These are phyloP conservation scores for Hepsetus odoe DNA, from an alignment of 2,113 vertebrate species.

Conservation along the genomic window DNA sequence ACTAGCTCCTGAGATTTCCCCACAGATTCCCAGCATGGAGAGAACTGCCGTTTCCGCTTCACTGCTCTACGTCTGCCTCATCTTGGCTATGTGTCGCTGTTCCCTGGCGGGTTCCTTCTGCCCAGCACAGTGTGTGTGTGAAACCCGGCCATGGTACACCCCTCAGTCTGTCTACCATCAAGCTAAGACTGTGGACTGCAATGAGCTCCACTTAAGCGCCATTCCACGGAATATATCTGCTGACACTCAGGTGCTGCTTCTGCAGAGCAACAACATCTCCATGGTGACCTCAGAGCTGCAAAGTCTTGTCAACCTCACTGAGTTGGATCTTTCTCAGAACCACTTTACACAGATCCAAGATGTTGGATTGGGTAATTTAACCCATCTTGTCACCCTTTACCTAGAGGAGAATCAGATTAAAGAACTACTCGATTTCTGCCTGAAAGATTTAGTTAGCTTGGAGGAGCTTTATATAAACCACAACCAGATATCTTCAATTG, in stretches of 20 bases:
- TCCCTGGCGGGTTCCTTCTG: conserved; percentile 63
- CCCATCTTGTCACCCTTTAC: conserved; percentile 79
- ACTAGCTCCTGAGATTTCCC: conserved; percentile 39
- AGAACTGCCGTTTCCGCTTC: conserved; percentile 50
- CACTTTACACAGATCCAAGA: conserved; percentile 76
- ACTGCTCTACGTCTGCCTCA: conserved; percentile 45
- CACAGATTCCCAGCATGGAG: conserved; percentile 56
- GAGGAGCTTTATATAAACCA: conserved; percentile 86
- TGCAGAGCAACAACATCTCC: conserved; percentile 84
- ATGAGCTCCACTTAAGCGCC: conserved; percentile 76
- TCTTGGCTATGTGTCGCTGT: conserved; percentile 49
- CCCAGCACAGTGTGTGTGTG: conserved; percentile 81
- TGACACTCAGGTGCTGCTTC: conserved; percentile 80
- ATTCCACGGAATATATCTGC: conserved; percentile 72
- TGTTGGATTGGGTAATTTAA: conserved; percentile 73
- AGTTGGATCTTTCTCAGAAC: conserved; percentile 84
- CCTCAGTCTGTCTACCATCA: conserved; percentile 82
- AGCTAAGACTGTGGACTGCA: conserved; percentile 81
- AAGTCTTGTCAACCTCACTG: conserved; percentile 77
- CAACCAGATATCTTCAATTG: conserved; percentile 79
- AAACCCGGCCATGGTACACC: conserved; percentile 84
- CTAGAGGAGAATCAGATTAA: conserved; percentile 82
- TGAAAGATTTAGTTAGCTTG: conserved; percentile 76
- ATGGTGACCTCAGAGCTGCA: conserved; percentile 72
- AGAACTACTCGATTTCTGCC: conserved; percentile 74